Base-by-base conservation (phyloP, 2,113 vertebrate genomes). In the Acanthisitta chloris region DNA sequence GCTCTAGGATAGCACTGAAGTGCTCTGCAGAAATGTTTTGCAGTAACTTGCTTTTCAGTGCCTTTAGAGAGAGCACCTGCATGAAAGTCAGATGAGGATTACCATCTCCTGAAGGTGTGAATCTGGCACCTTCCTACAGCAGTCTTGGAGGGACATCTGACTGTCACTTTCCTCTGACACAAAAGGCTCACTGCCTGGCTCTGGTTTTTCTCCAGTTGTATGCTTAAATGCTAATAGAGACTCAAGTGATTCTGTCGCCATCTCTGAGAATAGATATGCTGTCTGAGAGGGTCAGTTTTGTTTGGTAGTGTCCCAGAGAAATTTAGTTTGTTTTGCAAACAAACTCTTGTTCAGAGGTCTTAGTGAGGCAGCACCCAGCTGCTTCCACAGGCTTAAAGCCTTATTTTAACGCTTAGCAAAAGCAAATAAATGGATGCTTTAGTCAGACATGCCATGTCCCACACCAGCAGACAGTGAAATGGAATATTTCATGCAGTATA, bases 401-500 rank as follows among this genome's bases (percentile, higher is more conserved):
- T 66, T 58, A 29, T 61, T 66, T 69, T 46, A 69, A 69, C 86
- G 55, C 19, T 87, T n/a, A 82, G n/a, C 36, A 78, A 67, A 91
- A 71, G 61, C 46, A 71, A 79, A 82, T 36, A 85, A 69, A 46
- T 0, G 4, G 42, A 31, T 0, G 0, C 1, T 2, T 87, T 77
- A 58, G 25, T 87, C 51, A 45, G 33, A 58, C 4, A 3, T 36
- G 52, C 24, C 65, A 42, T 88, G 64, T 51, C 40, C 59, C 20
- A 12, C 21, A 25, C 7, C 19, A 73, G 48, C 80, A 80, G 71
- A 25, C 29, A 23, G 25, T 4, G 19, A 83, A 40, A 45, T 52
- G 55, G 48, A 78, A 20, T 43, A 26, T 33, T 73, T 62, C 6
- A 6, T 62, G 29, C 38, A n/a, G 34, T 29, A 8, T 9, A 7